Evolutionary conservation across 2,888 invertebrate genomes (phyloP).

Genomic region (Punctoribates punctum): DNA sequence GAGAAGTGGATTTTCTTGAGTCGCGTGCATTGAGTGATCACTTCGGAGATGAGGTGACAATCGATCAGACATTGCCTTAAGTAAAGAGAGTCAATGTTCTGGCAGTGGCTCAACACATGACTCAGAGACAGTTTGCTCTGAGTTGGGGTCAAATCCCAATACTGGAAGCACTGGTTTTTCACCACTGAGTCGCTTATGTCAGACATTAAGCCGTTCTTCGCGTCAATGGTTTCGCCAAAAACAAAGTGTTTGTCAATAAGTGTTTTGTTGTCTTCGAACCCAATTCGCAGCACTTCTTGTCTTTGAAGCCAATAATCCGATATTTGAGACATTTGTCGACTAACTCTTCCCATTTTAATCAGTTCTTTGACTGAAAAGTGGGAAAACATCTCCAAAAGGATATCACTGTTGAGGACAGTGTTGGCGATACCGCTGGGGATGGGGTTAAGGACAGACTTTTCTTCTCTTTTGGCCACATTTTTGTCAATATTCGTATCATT

Average conservation of each 20-base stretch:
- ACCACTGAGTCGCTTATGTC: not conserved
- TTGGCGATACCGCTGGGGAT: not conserved
- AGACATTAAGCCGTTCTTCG: not conserved
- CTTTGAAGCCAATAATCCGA: not conserved
- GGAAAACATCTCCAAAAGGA: not conserved
- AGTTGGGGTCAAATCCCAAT: not conserved
- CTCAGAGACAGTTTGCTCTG: not conserved
- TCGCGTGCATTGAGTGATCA: too few relatives aligned
- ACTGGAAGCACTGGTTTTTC: not conserved
- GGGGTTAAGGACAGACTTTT: not conserved
- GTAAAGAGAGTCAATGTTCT: not conserved
- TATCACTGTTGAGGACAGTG: not conserved
- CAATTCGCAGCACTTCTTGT: not conserved
- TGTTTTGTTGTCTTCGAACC: not conserved
- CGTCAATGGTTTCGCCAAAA: not conserved
- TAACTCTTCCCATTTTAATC: not conserved
- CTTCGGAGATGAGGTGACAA: not conserved
- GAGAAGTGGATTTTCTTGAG: not conserved
- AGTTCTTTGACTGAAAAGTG: not conserved
- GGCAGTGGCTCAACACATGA: not conserved
- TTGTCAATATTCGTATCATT: not conserved
- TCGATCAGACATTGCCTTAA: not conserved
- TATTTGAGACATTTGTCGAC: not conserved
- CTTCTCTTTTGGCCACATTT: not conserved
- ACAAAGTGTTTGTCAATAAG: not conserved